Percentiles rank a stretch among this genome's conserved stretches.
These are phyloP conservation scores for Sarcophaga variegata DNA, from an alignment of 2,888 invertebrate genomes.

Conservation along the genomic window DNA sequence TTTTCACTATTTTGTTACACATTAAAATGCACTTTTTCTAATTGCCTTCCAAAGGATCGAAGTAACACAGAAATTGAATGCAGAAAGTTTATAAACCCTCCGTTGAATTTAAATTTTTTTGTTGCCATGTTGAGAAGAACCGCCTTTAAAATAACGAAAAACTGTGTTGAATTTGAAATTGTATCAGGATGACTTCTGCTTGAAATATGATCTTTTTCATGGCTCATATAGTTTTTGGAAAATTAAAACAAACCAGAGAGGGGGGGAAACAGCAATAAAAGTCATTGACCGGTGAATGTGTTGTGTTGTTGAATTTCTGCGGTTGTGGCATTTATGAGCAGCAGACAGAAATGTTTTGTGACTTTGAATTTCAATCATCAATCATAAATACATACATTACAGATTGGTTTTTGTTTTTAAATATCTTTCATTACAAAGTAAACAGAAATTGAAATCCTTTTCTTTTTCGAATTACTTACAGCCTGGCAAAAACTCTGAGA, in stretches of 20 bases:
- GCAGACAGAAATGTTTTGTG: neutral
- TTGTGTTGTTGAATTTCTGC: neutral
- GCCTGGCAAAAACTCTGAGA: too few relatives aligned
- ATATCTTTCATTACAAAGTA: too few relatives aligned
- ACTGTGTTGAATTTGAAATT: constrained; percentile 4
- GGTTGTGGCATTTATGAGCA: neutral
- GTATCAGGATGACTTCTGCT: constrained; percentile 28
- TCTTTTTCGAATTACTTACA: too few relatives aligned
- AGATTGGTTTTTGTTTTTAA: too few relatives aligned
- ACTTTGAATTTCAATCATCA: constrained; percentile 1
- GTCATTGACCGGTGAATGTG: constrained; percentile 57
- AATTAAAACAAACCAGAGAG: neutral
- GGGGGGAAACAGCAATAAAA: constrained; percentile 38
- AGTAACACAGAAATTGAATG: neutral
- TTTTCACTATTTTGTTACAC: constrained; percentile 17
- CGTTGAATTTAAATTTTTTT: neutral
- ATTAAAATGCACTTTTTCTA: constrained; percentile 51
- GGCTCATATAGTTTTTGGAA: constrained; percentile 50
- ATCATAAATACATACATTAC: neutral
- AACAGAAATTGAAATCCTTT: too few relatives aligned
- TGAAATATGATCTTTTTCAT: constrained; percentile 64
- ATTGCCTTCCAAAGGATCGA: constrained; percentile 24
- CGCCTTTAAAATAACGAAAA: too few relatives aligned
- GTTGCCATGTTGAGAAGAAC: too few relatives aligned
- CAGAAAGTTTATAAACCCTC: neutral